Conservation (phyloP, 2,888 invertebrate species). For the Eupithecia subumbrata region DNA sequence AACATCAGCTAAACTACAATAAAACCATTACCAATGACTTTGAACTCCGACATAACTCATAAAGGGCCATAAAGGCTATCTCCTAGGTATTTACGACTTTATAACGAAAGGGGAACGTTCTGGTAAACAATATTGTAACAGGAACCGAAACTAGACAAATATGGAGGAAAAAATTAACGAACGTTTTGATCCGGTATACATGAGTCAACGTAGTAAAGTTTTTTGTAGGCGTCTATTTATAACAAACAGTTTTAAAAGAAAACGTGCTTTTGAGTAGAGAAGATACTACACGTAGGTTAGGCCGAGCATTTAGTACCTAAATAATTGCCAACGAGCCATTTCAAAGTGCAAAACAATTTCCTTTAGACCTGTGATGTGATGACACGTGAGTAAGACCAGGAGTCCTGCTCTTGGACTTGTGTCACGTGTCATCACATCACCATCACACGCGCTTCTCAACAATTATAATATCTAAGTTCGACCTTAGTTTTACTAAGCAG, state of each 20-base stretch:
- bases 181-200: conserved; percentile 21
- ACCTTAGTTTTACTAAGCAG: background rate
- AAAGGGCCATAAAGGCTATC: conserved; percentile 28
- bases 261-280: background rate
- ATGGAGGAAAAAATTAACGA: conserved; percentile 19
- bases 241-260: background rate
- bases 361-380: too few relatives aligned
- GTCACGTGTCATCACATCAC: background rate
- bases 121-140: conserved; percentile 29
- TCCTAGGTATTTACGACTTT: conserved; percentile 27
- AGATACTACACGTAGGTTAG: background rate
- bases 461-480: background rate
- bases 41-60: conserved; percentile 28
- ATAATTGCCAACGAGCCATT: background rate
- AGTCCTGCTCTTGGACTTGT: background rate
- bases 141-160: conserved; percentile 3
- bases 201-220: background rate
- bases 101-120: conserved; percentile 18
- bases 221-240: background rate
- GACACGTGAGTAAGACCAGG: too few relatives aligned
- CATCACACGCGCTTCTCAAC: background rate
- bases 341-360: background rate
- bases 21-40: conserved; percentile 13
- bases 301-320: background rate
- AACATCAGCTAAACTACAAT: background rate